A percentile compares a stretch with the other conserved stretches of the same genome.
phyloP scores from a whole-genome alignment of 2,797 vertebrate species.

The Borostomias antarcticus region DNA sequence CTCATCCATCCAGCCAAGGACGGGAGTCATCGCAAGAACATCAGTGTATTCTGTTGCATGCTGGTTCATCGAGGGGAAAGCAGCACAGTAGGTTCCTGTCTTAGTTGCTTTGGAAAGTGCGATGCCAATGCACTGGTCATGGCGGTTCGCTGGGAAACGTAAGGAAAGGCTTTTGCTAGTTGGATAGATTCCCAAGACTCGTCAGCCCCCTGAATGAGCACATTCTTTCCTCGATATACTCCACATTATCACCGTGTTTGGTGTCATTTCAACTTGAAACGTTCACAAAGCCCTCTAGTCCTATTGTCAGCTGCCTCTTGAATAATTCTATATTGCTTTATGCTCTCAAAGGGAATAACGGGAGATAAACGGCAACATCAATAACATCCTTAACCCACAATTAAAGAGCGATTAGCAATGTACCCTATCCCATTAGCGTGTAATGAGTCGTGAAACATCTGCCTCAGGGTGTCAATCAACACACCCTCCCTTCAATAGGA shows the following conservation, averaged over 20 bases:
- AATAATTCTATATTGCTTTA: background rate
- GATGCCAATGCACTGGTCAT: background rate
- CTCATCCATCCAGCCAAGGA: background rate
- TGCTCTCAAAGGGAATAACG: background rate
- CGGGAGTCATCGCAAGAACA: background rate
- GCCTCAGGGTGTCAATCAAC: constrained; percentile 47
- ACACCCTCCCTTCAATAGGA: constrained; percentile 52
- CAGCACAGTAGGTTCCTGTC: background rate
- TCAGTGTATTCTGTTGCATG: background rate
- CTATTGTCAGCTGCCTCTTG: too few relatives aligned
- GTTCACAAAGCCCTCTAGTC: background rate
- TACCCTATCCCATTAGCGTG: constrained; percentile 50
- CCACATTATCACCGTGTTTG: background rate
- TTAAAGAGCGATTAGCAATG: constrained; percentile 59
- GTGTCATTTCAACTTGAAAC: background rate
- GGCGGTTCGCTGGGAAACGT: background rate
- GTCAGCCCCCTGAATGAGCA: background rate
- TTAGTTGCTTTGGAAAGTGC: background rate
- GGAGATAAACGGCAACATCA: constrained; percentile 25
- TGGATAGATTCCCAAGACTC: background rate
- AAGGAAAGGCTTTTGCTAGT: background rate
- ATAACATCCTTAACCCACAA: constrained; percentile 50
- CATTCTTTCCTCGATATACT: background rate
- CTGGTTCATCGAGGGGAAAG: background rate
- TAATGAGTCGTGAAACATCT: constrained; percentile 38